These are phyloP conservation scores for Hyla sarda DNA, from an alignment of 2,113 vertebrate species.

Conservation along the genomic window DNA sequence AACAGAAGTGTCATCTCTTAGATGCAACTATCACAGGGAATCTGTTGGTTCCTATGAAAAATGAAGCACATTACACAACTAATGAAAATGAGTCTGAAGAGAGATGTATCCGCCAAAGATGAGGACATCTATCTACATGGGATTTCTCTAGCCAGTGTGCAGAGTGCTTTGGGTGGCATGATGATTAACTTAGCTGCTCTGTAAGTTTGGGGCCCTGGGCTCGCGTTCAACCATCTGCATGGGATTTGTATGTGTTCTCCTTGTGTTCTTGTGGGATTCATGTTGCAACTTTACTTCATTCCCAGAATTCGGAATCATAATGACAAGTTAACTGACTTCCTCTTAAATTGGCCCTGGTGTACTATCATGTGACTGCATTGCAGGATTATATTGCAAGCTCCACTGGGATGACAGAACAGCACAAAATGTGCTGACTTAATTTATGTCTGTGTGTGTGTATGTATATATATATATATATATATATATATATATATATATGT, in stretches of 20 bases:
- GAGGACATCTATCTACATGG: not conserved
- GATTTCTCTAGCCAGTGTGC: not conserved
- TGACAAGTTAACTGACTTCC: not conserved
- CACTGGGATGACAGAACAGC: not conserved
- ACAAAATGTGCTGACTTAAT: not conserved
- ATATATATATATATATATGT: no score
- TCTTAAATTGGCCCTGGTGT: not conserved
- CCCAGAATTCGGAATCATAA: not conserved
- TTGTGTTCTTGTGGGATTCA: not conserved
- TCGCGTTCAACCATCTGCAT: not conserved
- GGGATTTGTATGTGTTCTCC: not conserved
- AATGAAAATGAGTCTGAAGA: constrained; percentile 17
- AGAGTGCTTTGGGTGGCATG: not conserved
- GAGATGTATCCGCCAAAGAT: constrained; percentile 3
- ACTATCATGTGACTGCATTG: not conserved
- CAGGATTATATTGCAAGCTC: constrained; percentile 2
- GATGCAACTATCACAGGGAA: not conserved
- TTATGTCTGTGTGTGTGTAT: not conserved
- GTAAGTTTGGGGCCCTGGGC: not conserved
- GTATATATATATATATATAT: no score
- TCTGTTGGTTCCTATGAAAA: not conserved
- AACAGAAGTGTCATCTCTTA: not conserved
- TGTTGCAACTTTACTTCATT: not conserved
- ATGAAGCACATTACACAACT: not conserved
- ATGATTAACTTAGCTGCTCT: not conserved